Percentiles rank a stretch among this genome's conserved stretches.
Evolutionary conservation across 2,113 vertebrate genomes (phyloP).

Genomic region (Chlamydotis undulata): DNA sequence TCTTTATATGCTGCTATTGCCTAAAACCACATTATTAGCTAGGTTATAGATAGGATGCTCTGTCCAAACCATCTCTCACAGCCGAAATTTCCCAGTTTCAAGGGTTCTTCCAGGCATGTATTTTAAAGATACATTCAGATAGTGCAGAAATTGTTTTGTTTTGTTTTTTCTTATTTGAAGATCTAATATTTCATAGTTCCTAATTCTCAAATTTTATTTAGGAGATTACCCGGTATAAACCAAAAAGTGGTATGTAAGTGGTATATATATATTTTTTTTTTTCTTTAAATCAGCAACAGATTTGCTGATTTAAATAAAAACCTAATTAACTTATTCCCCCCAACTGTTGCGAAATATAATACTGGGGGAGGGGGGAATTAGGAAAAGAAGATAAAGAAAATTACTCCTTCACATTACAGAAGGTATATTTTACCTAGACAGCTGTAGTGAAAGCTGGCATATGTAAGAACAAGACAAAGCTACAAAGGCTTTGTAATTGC

Average conservation of each 20-base stretch:
- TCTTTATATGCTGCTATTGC: not conserved
- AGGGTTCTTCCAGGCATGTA: not conserved
- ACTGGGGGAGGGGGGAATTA: rapidly evolving
- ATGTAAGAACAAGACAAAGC: not conserved
- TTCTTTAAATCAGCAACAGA: not conserved
- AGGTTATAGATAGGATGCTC: rapidly evolving
- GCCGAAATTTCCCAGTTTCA: not conserved
- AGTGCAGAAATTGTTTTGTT: not conserved
- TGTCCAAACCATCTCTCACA: not conserved
- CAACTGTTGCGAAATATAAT: not conserved
- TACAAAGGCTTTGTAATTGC: not conserved
- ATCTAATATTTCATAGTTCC: not conserved
- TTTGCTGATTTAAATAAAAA: not conserved
- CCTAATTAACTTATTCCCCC: not conserved
- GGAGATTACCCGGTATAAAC: not conserved
- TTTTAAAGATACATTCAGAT: not conserved
- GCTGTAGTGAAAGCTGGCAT: not conserved
- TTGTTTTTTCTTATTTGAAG: not conserved
- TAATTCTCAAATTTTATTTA: not conserved
- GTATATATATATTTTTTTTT: too few species aligned
- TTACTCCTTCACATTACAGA: not conserved
- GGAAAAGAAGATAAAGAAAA: not conserved
- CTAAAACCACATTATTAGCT: not conserved
- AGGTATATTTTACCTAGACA: not conserved
- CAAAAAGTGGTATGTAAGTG: not conserved